A percentile compares a stretch with the other conserved stretches of the same genome.
These are phyloP conservation scores for Monomorium pharaonis DNA, from an alignment of 1,140 invertebrate genomes.

Conservation along the genomic window DNA sequence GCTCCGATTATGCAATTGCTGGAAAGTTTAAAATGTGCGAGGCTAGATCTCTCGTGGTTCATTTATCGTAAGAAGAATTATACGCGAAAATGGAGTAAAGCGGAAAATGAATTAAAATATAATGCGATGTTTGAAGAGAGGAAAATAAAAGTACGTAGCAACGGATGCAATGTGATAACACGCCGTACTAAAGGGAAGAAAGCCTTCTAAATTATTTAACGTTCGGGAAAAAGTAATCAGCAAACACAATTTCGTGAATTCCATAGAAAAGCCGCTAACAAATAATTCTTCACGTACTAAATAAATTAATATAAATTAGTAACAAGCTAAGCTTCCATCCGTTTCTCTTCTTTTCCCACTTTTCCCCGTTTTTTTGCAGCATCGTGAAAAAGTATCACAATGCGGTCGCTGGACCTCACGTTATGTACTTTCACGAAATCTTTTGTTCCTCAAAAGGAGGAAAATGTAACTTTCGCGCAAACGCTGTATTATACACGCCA, in stretches of 20 bases:
- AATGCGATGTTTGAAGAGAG: neutral
- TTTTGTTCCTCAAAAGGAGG: neutral
- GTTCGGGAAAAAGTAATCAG: neutral
- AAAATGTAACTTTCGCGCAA: neutral
- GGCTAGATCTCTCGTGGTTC: neutral
- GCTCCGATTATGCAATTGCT: neutral
- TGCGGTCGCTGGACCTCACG: neutral
- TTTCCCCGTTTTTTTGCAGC: neutral
- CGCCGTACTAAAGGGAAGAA: neutral
- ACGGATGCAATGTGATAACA: neutral
- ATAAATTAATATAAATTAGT: slow-evolving; percentile 13
- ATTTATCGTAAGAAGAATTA: neutral
- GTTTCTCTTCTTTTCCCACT: neutral
- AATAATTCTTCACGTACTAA: neutral
- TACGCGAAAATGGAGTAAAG: neutral
- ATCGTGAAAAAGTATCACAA: slow-evolving; percentile 1
- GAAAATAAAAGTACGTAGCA: neutral
- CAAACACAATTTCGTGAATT: neutral
- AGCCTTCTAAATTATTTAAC: neutral
- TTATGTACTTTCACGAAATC: neutral
- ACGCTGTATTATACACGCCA: neutral
- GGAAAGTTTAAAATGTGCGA: neutral
- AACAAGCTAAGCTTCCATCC: neutral
- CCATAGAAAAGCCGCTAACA: neutral
- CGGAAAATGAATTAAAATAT: neutral